Percentiles rank a stretch among this genome's conserved stretches.
phyloP scores from a whole-genome alignment of 2,888 invertebrate species.

The Epinotia brunnichana region DNA sequence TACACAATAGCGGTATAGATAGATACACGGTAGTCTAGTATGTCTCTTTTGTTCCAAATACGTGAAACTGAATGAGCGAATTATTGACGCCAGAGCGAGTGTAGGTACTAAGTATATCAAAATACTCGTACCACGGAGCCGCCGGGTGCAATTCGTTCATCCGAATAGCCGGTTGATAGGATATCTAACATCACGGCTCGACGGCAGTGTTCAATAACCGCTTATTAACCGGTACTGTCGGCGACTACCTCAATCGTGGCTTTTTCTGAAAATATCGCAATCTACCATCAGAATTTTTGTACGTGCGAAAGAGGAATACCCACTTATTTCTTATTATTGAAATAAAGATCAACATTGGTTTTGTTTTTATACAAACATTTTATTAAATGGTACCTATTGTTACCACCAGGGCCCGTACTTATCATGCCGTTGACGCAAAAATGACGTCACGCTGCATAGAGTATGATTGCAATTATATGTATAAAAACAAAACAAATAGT shows the following conservation, averaged over 20 bases:
- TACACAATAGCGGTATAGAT: conserved; percentile 10
- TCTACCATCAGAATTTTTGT: too few species aligned
- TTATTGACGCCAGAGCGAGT: conserved; percentile 33
- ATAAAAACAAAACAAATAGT: too few species aligned
- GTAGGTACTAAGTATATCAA: too few species aligned
- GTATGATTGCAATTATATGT: too few species aligned
- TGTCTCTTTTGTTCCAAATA: conserved; percentile 3
- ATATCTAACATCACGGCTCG: conserved; percentile 62
- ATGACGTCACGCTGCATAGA: too few species aligned
- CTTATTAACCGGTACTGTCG: conserved; percentile 50
- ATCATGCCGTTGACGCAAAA: too few species aligned
- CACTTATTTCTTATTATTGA: too few species aligned
- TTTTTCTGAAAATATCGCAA: background rate
- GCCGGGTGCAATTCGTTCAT: conserved; percentile 61
- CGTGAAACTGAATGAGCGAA: conserved; percentile 12
- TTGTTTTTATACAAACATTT: too few species aligned
- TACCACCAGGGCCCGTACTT: too few species aligned
- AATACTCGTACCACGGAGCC: conserved; percentile 14
- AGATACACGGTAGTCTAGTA: background rate
- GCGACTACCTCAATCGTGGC: conserved; percentile 11
- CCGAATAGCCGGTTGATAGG: conserved; percentile 70
- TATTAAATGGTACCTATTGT: too few species aligned
- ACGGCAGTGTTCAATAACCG: conserved; percentile 54
- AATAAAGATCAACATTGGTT: too few species aligned
- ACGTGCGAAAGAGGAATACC: too few species aligned